Base-by-base conservation (phyloP, 2,888 invertebrate genomes). In the Melanotus villosus region DNA sequence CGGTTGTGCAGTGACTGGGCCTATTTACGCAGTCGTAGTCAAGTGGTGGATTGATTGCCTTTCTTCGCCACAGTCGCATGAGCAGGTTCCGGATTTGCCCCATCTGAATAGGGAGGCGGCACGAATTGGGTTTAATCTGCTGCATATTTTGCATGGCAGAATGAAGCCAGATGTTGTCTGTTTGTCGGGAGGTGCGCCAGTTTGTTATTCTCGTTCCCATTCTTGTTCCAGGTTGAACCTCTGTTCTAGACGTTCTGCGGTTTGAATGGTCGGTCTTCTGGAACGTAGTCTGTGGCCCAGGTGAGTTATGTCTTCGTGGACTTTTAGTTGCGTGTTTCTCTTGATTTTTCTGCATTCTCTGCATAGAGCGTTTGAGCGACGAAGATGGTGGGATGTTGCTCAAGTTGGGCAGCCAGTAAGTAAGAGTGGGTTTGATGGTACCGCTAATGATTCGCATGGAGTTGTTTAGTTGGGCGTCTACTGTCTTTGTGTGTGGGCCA, bases 281-380 rank as follows among this genome's bases (percentile, higher is more conserved):
- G 34, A 34, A 34, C 34, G 6, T 34, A 34, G 34, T 34, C 34
- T 34, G 34, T n/a, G 34, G n/a, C 26, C 26, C 26, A 26, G 26
- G 4, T 26, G 26, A 26, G 26, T 26, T 5, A 26, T 26, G 26
- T 26, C 26, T 26, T 26, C 7, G 26, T 26, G 26, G 7, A 26
- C n/a, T 26, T 26, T 26, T 26, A 7, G 26, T 26, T 26, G 26
- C 26, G 26, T 26, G 26, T 26, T 26, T 26, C 26, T 26, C 26
- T 26, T 3, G 26, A 26, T 26, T 26, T 26, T 26, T 26, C 26
- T 26, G 26, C 7, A 26, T 34, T 34, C n/a, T 34, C 34, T 34
- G n/a, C 34, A 34, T n/a, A 34, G 34, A n/a, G 34, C 34, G 34
- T 34, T 34, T 34, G 34, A 34, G 34, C n/a, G 34, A n/a, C 34